Base-by-base conservation (phyloP, 2,113 vertebrate species). In the Cyprichromis sp. region DNA sequence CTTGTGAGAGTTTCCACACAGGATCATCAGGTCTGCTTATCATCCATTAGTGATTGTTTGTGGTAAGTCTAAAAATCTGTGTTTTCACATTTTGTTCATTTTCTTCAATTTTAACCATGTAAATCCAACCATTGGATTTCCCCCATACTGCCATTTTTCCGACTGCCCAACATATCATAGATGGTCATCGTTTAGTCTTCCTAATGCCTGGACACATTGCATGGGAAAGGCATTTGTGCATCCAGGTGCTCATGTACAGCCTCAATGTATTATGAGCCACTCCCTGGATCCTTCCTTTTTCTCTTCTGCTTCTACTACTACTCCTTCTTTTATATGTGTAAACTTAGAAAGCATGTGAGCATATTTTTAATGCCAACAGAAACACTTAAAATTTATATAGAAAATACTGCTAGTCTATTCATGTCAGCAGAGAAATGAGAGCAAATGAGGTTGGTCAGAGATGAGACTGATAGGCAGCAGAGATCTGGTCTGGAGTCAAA, bases 21-120 rank as follows among this genome's bases (percentile, higher is more conserved):
- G 86, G 84, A 94, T 91, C 82, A 89, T 85, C 86, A 71, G 88
- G 88, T 91, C 86, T 86, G 84, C 84, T 76, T 87, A 79, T 85
- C 80, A 13, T 82, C 87, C 34, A n/a, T 86, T 87, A 68, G 78
- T 83, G 73, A 87, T 83, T 66, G 59, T 90, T 68, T 88, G 84
- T 88, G 92, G 95, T 96, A 87, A 95, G 95, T 91, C 17, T 66
- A 52, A 55, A 83, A 57, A 11, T 80, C 8, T 8, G 47, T 82
- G 4, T 68, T 66, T 86, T 66, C 24, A 34, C 17, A 45, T 71
- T 36, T 50, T 78, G 26, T 78, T 19, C 16, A 50, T 78, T 12
- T 78, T 80, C 12, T 82, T 38, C 8, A 29, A 53, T 42, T 29
- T 47, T 29, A 68, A 38, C 63, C 63, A 40, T 68, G 7, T 38